Conservation (phyloP, 2,888 invertebrate genomes). For the Chironomus tentans region DNA sequence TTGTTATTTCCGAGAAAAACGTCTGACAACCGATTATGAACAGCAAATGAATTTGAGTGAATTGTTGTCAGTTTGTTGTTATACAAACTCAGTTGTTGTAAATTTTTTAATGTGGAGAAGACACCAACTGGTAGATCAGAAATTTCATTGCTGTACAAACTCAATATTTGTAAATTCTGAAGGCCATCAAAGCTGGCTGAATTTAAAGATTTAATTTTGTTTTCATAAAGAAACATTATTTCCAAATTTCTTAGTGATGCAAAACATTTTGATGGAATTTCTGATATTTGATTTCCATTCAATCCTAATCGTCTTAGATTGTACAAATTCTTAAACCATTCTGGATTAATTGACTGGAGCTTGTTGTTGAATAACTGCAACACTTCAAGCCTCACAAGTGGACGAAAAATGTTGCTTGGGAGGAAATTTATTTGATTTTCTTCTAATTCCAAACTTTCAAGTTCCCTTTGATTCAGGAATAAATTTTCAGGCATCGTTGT, state of each 20-base stretch:
- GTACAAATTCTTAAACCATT: too few relatives aligned
- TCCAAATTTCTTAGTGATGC: not conserved
- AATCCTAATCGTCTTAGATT: not conserved
- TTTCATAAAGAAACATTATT: not conserved
- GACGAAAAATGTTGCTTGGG: too few relatives aligned
- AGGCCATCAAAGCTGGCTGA: not conserved
- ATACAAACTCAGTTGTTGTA: not conserved
- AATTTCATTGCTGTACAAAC: not conserved
- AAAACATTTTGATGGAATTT: not conserved
- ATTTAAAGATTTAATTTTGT: not conserved
- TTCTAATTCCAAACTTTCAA: too few relatives aligned
- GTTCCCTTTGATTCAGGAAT: too few relatives aligned
- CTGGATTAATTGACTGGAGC: too few relatives aligned
- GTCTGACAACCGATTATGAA: not conserved
- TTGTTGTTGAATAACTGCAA: too few relatives aligned
- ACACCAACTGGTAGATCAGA: not conserved
- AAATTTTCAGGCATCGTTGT: too few relatives aligned
- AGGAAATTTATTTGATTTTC: too few relatives aligned
- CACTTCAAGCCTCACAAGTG: too few relatives aligned
- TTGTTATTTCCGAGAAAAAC: not conserved
- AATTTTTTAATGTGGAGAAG: not conserved
- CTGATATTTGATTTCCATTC: not conserved
- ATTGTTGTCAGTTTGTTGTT: not conserved
- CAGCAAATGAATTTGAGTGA: not conserved
- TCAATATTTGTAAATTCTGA: not conserved